Percentiles rank a stretch among this genome's conserved stretches.
phyloP scores from a whole-genome alignment of 53 echinoderm and acorn worm genomes.

The Zoroaster sp. region DNA sequence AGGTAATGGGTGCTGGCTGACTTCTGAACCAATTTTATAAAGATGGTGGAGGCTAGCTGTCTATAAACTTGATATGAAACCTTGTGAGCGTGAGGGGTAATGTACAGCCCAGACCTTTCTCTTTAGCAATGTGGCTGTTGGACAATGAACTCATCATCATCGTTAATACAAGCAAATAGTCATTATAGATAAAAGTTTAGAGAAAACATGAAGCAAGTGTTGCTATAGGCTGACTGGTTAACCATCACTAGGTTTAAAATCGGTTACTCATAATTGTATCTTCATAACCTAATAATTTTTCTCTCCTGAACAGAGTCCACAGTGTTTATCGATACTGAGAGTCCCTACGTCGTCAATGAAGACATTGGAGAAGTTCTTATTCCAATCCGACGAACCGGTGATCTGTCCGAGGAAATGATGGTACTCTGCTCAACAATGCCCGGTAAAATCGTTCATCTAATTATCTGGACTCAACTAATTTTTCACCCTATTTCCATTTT shows the following conservation, averaged over 20 bases:
- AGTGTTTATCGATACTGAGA: slow-evolving; percentile 79
- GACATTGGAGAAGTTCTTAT: slow-evolving; percentile 94
- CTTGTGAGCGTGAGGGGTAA: neutral
- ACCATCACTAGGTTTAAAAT: neutral
- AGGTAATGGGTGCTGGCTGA: neutral
- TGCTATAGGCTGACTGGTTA: neutral
- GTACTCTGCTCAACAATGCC: slow-evolving; percentile 97
- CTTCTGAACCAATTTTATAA: neutral
- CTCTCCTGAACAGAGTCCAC: slow-evolving; percentile 69
- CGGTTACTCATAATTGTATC: too few species aligned
- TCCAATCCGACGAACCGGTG: slow-evolving; percentile 91
- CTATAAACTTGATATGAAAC: neutral
- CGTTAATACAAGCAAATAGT: neutral
- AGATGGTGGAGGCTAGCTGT: slow-evolving; percentile 13
- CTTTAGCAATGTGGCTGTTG: neutral
- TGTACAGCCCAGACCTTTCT: neutral
- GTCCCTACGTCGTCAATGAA: slow-evolving; percentile 76
- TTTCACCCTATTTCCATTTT: too few species aligned
- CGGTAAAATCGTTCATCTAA: too few species aligned
- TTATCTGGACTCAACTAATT: too few species aligned
- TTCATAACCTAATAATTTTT: neutral
- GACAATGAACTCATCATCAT: neutral
- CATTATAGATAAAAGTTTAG: neutral
- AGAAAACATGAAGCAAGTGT: neutral
- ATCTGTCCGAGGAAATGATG: slow-evolving; percentile 95